Percentiles rank a stretch among this genome's conserved stretches.
These are phyloP conservation scores for Chelonus insularis DNA, from an alignment of 1,140 invertebrate species.

Conservation along the genomic window DNA sequence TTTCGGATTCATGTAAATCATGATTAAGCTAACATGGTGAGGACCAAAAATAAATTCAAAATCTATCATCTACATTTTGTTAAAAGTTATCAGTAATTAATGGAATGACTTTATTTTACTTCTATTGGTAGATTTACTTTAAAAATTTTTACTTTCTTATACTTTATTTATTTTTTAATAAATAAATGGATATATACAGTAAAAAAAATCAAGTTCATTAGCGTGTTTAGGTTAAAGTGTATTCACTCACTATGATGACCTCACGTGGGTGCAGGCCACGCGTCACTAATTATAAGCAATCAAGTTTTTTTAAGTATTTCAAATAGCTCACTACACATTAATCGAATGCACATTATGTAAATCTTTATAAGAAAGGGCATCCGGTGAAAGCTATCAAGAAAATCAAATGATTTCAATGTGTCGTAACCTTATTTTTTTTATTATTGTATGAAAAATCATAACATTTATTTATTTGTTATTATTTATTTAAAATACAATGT, in stretches of 20 bases:
- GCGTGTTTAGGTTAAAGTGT: conserved; percentile 2
- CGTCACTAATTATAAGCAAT: conserved; percentile 57
- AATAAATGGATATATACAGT: conserved; percentile 1
- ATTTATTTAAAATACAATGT: too few species aligned
- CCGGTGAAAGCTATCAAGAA: conserved; percentile 47
- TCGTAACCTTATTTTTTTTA: conserved; percentile 24
- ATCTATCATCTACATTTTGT: too few species aligned
- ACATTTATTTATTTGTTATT: too few species aligned
- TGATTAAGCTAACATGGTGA: too few species aligned
- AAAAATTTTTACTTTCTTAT: too few species aligned
- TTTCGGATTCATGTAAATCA: too few species aligned
- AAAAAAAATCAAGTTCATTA: conserved; percentile 10
- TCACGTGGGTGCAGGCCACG: conserved; percentile 53
- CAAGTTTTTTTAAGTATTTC: conserved; percentile 30
- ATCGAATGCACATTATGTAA: conserved; percentile 44
- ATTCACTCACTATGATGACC: conserved; percentile 36
- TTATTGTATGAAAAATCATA: not conserved
- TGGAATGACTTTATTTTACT: too few species aligned
- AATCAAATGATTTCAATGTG: conserved; percentile 41
- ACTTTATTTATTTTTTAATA: too few species aligned
- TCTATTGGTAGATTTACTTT: too few species aligned
- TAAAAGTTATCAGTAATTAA: too few species aligned
- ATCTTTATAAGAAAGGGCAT: conserved; percentile 47
- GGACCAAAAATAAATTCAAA: too few species aligned
- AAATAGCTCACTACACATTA: not conserved